A percentile compares a stretch with the other conserved stretches of the same genome.
These are phyloP conservation scores for Timandra comae DNA, from an alignment of 2,888 invertebrate genomes.

Conservation along the genomic window DNA sequence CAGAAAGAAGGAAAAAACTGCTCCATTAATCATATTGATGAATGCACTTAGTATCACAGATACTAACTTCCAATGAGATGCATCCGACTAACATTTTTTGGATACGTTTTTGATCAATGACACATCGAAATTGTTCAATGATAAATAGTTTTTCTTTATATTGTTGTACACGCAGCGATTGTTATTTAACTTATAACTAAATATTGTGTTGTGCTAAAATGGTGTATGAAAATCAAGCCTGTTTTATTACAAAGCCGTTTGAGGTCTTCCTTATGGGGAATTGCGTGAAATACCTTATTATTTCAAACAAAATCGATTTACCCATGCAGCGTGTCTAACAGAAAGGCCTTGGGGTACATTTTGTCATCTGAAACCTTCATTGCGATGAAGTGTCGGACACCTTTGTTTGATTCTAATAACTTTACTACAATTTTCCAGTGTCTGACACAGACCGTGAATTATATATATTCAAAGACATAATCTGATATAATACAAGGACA, in stretches of 20 bases:
- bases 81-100: constrained; percentile 30
- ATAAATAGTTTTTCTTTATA: constrained; percentile 13
- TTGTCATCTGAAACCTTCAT: constrained; percentile 29
- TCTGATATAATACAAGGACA: too few relatives aligned
- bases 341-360: constrained; percentile 34
- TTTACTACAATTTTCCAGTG: too few relatives aligned
- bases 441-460: constrained; percentile 28
- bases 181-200: too few relatives aligned
- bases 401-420: constrained; percentile 11
- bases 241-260: too few relatives aligned
- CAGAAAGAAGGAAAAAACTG: constrained; percentile 40
- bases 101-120: constrained; percentile 34
- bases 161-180: too few relatives aligned
- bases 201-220: too few relatives aligned
- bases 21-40: constrained; percentile 66
- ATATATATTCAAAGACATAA: too few relatives aligned
- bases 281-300: constrained; percentile 10
- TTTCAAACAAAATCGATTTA: constrained; percentile 18
- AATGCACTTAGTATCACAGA: constrained; percentile 52
- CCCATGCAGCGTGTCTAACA: constrained; percentile 28
- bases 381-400: constrained; percentile 13
- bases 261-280: constrained; percentile 1
- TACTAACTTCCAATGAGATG: constrained; percentile 35
- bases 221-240: too few relatives aligned
- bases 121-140: constrained; percentile 42